These are phyloP conservation scores for Hipparchia sbordonii DNA, from an alignment of 2,888 invertebrate genomes.

Conservation along the genomic window DNA sequence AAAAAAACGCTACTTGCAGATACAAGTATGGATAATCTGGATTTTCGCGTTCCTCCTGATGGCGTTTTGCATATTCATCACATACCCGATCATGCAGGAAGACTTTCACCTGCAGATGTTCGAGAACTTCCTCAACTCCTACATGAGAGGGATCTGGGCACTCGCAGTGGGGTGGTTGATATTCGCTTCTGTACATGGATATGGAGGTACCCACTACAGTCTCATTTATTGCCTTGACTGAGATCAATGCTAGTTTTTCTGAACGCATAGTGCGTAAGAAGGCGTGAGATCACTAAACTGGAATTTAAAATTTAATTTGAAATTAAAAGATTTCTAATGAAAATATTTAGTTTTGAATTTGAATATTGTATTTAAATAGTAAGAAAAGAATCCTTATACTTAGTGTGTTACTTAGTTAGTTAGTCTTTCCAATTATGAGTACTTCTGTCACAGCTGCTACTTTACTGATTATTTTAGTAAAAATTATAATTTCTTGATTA, in stretches of 20 bases:
- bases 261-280: no score
- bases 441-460: background rate
- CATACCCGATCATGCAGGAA: slow-evolving; percentile 44
- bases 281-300: no score
- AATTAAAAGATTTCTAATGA: no score
- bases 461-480: no score
- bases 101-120: slow-evolving; percentile 57
- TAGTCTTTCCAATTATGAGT: no score
- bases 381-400: no score
- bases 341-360: no score
- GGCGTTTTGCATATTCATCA: slow-evolving; percentile 36
- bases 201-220: slow-evolving; percentile 59
- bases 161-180: slow-evolving; percentile 73
- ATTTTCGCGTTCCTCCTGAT: slow-evolving; percentile 27
- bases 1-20: slow-evolving; percentile 14
- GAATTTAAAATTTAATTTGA: no score
- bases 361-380: no score
- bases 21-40: slow-evolving; percentile 30
- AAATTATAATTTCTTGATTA: background rate
- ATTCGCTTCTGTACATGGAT: slow-evolving; percentile 71
- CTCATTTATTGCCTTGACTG: no score
- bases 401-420: no score
- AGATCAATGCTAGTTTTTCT: no score
- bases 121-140: slow-evolving; percentile 62
- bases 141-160: slow-evolving; percentile 71